Base-by-base conservation (phyloP, 2,113 vertebrate species). In the Dissostichus mawsoni region DNA sequence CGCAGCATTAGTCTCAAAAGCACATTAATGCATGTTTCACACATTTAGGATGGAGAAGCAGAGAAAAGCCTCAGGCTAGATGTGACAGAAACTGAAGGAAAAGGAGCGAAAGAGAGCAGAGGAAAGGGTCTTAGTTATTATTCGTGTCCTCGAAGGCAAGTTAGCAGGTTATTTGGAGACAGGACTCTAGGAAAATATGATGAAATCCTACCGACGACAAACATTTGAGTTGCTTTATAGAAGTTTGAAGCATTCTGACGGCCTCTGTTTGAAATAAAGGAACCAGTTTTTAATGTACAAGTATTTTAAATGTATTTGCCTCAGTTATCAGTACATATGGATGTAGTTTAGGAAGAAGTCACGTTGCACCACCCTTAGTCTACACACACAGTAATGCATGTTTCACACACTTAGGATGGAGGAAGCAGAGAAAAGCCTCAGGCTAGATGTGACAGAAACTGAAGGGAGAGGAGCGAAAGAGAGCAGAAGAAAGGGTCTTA, bases 361-460 rank as follows among this genome's bases (percentile, higher is more conserved):
- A 20, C 33, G 33, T 36, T 5, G 33, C 51, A 57, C 5, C 51
- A 18, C 66, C 25, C n/a, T 63, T 51, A 4, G 41, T 61, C 68
- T 76, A 5, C 14, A 55, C 25, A 25, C 25, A 25, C 25, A 20
- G 20, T 20, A 20, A 20, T 20, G 20, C n/a, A 56, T 66, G 36
- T 72, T 50, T 1, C 6, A 14, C 47, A 25, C 47, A 33, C 82
- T 74, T 74, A 25, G 36, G 20, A 23, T 20, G 29, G 12, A 13
- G 45, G 41, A 1, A 25, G 18, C 9, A 77, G 61, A 61, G 69
- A 57, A 57, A 74, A 77, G 66, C 80, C 44, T 3, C 45, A 10
- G 71, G 80, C 67, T 64, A 69, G 56, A 83, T 63, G 67, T 78
- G 65, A 77, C 74, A 64, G 48, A 68, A 74, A 90, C 67, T 1